Conservation (phyloP, 1,140 invertebrate species). For the Drosophila sulfurigaster region DNA sequence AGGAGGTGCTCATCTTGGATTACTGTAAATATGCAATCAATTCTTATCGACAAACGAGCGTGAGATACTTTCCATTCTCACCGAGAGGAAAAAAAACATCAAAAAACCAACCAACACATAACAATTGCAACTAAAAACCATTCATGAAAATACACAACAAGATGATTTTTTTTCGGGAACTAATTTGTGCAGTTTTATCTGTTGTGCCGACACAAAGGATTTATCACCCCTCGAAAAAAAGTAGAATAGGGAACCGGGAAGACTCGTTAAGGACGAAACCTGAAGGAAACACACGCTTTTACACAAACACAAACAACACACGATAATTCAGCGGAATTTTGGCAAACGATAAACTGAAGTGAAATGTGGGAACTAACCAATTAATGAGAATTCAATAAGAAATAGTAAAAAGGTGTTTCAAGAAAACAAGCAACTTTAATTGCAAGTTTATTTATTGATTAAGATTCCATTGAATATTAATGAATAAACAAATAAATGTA, state of each 20-base stretch:
- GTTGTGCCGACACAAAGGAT: constrained; percentile 37
- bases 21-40: constrained; percentile 54
- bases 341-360: constrained; percentile 2
- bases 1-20: constrained; percentile 20
- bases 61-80: constrained; percentile 52
- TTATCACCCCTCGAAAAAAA: constrained; percentile 45
- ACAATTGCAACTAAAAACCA: constrained; percentile 21
- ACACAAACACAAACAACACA: neutral
- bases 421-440: neutral
- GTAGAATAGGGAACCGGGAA: constrained; percentile 5
- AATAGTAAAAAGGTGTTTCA: neutral
- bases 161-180: constrained; percentile 14
- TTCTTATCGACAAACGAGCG: constrained; percentile 43
- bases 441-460: neutral
- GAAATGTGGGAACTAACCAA: constrained; percentile 34
- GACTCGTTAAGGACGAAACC: constrained; percentile 25
- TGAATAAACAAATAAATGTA: too few species aligned
- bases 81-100: neutral
- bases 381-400: neutral
- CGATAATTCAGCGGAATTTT: constrained; percentile 15
- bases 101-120: neutral
- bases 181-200: constrained; percentile 43
- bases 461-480: too few species aligned
- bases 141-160: constrained; percentile 15
- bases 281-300: constrained; percentile 9